phyloP scores from a whole-genome alignment of 2,888 invertebrate species.

The Melinaea marsaeus region DNA sequence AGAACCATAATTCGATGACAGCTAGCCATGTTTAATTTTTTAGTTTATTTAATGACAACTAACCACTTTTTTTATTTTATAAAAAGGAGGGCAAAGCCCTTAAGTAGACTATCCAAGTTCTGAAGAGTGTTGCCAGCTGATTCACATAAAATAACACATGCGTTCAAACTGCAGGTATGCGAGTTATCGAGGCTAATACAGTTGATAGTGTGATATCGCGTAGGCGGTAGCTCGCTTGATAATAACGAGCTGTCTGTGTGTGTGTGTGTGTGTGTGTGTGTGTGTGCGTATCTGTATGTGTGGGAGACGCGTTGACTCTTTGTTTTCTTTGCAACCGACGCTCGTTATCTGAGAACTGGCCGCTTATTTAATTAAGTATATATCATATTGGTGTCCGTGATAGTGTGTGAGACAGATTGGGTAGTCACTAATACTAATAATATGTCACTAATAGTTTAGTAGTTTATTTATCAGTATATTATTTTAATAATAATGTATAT shows the following conservation, averaged over 20 bases:
- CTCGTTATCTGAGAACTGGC: conserved; percentile 54
- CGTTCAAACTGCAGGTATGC: conserved; percentile 55
- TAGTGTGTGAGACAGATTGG: neutral
- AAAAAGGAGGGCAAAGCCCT: too few species aligned
- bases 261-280: conserved; percentile 21
- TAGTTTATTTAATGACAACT: too few species aligned
- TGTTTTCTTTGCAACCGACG: conserved; percentile 62
- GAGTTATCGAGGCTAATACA: conserved; percentile 56
- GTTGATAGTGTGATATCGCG: conserved; percentile 58
- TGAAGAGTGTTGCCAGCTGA: conserved; percentile 31
- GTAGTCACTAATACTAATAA: too few species aligned
- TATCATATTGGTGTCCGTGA: conserved; percentile 11
- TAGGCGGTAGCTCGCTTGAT: conserved; percentile 48
- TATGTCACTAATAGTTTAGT: too few species aligned
- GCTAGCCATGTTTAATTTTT: too few species aligned
- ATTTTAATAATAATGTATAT: too few species aligned
- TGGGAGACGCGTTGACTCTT: conserved; percentile 53
- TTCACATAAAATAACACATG: conserved; percentile 46
- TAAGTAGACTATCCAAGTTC: too few species aligned
- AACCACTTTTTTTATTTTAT: too few species aligned
- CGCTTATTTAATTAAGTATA: conserved; percentile 53
- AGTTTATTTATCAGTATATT: too few species aligned
- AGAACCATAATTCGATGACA: too few species aligned
- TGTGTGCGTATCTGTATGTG: conserved; percentile 28
- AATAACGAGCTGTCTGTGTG: conserved; percentile 29